These are phyloP conservation scores for Tridacna gigas DNA, from an alignment of 2,888 invertebrate species.

Conservation along the genomic window DNA sequence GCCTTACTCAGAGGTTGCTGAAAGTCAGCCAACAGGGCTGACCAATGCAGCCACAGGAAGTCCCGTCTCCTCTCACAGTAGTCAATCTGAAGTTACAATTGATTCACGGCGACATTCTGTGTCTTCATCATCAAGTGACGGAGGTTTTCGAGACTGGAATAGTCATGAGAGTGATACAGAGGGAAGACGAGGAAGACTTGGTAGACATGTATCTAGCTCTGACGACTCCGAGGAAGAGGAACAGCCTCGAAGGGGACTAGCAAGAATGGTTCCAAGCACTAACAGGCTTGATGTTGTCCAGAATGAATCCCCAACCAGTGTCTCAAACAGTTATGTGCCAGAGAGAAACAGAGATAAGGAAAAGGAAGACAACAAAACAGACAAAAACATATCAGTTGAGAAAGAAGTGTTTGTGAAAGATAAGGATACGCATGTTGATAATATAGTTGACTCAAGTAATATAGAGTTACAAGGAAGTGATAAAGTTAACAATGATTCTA, in stretches of 20 bases:
- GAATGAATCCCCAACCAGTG: not conserved
- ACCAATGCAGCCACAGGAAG: conserved; percentile 42
- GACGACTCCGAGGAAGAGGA: conserved; percentile 28
- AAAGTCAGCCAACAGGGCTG: not conserved
- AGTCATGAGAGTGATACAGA: conserved; percentile 24
- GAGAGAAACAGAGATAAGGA: not conserved
- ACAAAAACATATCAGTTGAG: conserved; percentile 1
- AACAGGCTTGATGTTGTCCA: not conserved
- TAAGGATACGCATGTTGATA: not conserved
- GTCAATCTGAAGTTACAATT: conserved; percentile 59
- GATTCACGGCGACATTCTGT: conserved; percentile 52
- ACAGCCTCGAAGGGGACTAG: not conserved
- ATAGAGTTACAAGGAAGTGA: not conserved
- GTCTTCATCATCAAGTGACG: conserved; percentile 58
- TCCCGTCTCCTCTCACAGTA: conserved; percentile 59
- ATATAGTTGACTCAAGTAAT: conserved; percentile 7
- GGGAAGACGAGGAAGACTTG: conserved; percentile 46
- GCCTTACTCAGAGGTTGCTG: conserved; percentile 51
- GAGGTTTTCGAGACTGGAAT: conserved; percentile 38
- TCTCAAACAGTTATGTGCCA: not conserved
- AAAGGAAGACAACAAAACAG: conserved; percentile 3
- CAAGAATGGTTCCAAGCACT: not conserved
- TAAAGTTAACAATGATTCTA: not conserved
- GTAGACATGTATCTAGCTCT: conserved; percentile 59
- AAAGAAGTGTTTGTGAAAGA: not conserved